Conservation (phyloP, 1,140 invertebrate species). For the Drosophila novamexicana region DNA sequence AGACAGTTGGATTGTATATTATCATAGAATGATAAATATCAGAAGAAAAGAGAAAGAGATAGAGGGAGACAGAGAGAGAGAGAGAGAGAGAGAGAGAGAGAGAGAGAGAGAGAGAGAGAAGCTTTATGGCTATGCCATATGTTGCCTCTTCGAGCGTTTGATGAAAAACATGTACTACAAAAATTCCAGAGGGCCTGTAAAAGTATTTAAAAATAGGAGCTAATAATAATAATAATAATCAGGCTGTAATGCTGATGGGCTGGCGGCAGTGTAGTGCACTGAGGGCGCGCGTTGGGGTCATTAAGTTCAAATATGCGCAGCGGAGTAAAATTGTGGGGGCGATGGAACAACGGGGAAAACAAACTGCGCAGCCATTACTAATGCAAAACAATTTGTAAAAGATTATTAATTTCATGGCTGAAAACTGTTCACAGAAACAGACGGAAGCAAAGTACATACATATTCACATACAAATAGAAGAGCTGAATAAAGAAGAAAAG, state of each 20-base stretch:
- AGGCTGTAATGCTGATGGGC: constrained; percentile 21
- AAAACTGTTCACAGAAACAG: constrained; percentile 45
- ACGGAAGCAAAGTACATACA: constrained; percentile 24
- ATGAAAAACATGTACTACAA: constrained; percentile 32
- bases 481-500: constrained; percentile 17
- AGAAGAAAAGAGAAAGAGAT: background rate
- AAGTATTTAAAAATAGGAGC: constrained; percentile 69
- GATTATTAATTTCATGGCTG: constrained; percentile 74
- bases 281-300: constrained; percentile 47
- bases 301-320: constrained; percentile 52
- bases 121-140: constrained; percentile 8
- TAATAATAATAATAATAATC: constrained; percentile 54
- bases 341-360: constrained; percentile 39
- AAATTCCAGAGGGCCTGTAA: constrained; percentile 72
- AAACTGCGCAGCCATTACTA: constrained; percentile 68
- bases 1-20: constrained; percentile 9
- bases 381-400: constrained; percentile 72
- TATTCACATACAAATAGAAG: constrained; percentile 29
- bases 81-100: background rate
- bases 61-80: background rate
- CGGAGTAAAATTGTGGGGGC: constrained; percentile 5
- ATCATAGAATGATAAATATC: constrained; percentile 7
- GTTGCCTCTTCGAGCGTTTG: background rate
- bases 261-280: constrained; percentile 35
- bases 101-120: background rate